Base-by-base conservation (phyloP, 2,888 invertebrate species). In the Cephus pulcher region DNA sequence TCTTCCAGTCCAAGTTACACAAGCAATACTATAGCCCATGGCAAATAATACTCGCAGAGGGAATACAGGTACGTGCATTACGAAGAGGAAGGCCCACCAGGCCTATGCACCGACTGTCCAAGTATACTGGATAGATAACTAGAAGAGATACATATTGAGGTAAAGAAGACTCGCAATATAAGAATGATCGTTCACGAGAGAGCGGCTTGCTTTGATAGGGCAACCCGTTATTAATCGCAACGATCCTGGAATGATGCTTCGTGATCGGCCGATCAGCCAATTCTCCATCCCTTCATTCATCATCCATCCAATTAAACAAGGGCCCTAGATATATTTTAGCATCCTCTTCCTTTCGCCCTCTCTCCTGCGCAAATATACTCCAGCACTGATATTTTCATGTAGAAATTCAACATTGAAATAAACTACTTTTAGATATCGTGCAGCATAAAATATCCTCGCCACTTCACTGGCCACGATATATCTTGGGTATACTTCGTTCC, bases 231-330 rank as follows among this genome's bases (percentile, higher is more conserved):
- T 74, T 74, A 74, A 74, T 74, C 74, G 74, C 74, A 34, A 74
- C 2, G 32, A 74, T 74, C 35, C 12, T 32, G n/a, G 35, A 74
- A 74, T 34, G 32, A 35, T 35, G 35, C 34, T 74, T 37, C 74
- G 74, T 37, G 74, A 74, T 35, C 74, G 74, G 74, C n/a, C 71
- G 74, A 74, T 35, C 74, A 6, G 34, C 34, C 12, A 74, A 74
- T 74, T 34, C n/a, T 34, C 74, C 15, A 35, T 74, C 34, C 74
- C 34, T 74, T 74, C 74, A 74, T 74, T 74, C 74, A 74, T 74
- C 74, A 74, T 74, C 74, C 35, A 15, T 74, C 35, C 74, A 74
- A 74, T 74, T 74, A 74, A 74, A 12, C 32, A 30, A 56, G 32
- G 74, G 23, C 11, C 74, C n/a, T 34, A 35, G n/a, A 74, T 74